Base-by-base conservation (phyloP, 2,888 invertebrate genomes). In the Tridacna gigas region DNA sequence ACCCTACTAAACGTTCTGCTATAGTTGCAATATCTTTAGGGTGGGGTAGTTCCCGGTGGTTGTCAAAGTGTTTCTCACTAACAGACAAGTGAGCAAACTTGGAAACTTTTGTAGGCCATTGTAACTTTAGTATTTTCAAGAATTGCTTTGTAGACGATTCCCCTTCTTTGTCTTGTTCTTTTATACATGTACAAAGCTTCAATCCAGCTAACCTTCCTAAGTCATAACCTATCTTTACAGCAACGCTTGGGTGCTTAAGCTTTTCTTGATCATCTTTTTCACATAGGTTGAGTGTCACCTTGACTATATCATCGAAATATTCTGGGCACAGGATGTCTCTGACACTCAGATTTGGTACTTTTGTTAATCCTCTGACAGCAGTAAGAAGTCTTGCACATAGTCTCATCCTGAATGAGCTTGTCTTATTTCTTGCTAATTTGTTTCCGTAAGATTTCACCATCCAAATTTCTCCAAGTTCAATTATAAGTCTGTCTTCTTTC, bases 71-170 rank as follows among this genome's bases (percentile, higher is more conserved):
- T 7, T 65, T 37, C 28, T 37, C 15, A 20, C n/a, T 45, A 18
- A 65, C 18, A 13, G 65, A 7, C 12, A 20, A 45, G 47, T 45
- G 26, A 48, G 28, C 65, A 65, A 66, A 22, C 4, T 47, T 65
- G 26, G 9, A 65, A 20, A 65, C 76, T 66, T 76, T 76, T 5
- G 65, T 76, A 26, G 76, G 47, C 76, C 65, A 76, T n/a, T 76
- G 47, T 25, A 76, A 12, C 47, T 76, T 76, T 37, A 76, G 20
- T 20, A 61, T 45, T 65, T 37, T 20, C 76, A 76, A 66, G 48
- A 76, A 63, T 28, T 45, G 65, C 25, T 63, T 45, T 28, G 75
- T 28, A 28, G 61, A 9, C 18, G 15, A 15, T 48, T 66, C 45
- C 37, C 66, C 76, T 22, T 25, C 66, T 22, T 25, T 26, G 25